These are phyloP conservation scores for Pentamera pediparva DNA, from an alignment of 53 echinoderm and acorn worm genomes.

Conservation along the genomic window DNA sequence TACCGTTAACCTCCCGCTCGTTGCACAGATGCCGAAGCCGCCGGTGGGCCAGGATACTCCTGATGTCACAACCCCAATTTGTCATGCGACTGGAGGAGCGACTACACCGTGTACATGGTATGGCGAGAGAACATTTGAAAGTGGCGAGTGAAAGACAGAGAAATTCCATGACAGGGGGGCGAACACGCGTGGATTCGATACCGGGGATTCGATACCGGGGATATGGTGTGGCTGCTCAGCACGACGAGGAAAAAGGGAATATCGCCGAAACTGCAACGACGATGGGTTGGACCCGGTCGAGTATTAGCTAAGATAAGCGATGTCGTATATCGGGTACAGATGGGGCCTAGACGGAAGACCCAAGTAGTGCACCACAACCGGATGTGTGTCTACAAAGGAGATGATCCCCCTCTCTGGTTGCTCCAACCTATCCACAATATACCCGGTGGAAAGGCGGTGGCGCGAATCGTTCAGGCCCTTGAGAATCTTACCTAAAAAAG, in stretches of 20 bases:
- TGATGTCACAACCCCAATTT: too few relatives aligned
- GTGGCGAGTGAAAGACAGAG: background rate
- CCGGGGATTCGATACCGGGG: background rate
- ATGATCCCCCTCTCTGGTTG: slow-evolving; percentile 15
- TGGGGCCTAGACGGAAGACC: background rate
- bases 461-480: too few relatives aligned
- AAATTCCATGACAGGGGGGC: too few relatives aligned
- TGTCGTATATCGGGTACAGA: background rate
- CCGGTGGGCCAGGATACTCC: too few relatives aligned
- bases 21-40: background rate
- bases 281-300: background rate
- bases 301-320: background rate
- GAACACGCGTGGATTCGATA: too few relatives aligned
- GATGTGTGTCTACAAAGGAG: background rate
- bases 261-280: background rate
- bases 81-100: too few relatives aligned
- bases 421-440: too few relatives aligned
- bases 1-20: slow-evolving; percentile 28
- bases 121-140: background rate
- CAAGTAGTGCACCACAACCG: slow-evolving; percentile 28
- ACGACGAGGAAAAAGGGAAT: slow-evolving; percentile 11
- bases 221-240: slow-evolving; percentile 14
- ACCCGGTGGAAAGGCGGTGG: too few relatives aligned
- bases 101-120: slow-evolving; percentile 13
- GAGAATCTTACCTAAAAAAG: too few relatives aligned